Evolutionary conservation across 2,888 invertebrate genomes (phyloP), one percentile per base, ranked within the genome.

Genomic region (Drosophila pullipes): DNA sequence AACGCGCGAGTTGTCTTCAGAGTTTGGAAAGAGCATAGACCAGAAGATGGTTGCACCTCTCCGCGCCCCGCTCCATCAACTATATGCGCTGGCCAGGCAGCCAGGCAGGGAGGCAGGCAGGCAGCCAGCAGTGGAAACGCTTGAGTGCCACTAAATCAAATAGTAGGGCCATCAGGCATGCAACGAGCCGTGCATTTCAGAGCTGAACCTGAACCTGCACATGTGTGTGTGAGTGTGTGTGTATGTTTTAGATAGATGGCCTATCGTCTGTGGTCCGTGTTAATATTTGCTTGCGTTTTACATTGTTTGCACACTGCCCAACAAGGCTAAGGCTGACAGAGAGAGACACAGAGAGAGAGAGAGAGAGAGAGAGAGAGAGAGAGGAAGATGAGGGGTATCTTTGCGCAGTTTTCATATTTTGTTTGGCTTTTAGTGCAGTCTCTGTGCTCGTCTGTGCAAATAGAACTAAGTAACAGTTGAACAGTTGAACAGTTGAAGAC

Each of bases 201-300:
- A 70, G 71, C 69, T 73, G 74, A 81, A 79, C 66, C 78, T 74
- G 64, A 78, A 74, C 62, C 77, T 63, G 35, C 54, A 73, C 28
- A 60, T 62, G 54, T 35, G 49, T n/a, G 33, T 33, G n/a, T 4
- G 30, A 30, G 50, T 33, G 67, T 55, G 22, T 5, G 6, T 31
- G 22, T 5, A 3, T 31, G 39, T 57, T 63, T 53, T 73, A 76
- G 74, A 77, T 81, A 63, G 74, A 82, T 80, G 74, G 82, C 82
- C 82, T 80, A 78, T 80, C 74, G 78, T 60, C 71, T 82, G 70
- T 69, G 69, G 69, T 64, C 69, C 78, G 83, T 85, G 89, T 85
- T 85, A 89, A 89, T 85, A 89, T 89, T 85, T 89, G 87, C 83
- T 77, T 82, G 89, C 86, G 89, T 85, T 89, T 85, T 89, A 89